Evolutionary conservation across 2,888 invertebrate genomes (phyloP), one percentile per base, ranked within the genome.

Genomic region (Drosophila birchii): DNA sequence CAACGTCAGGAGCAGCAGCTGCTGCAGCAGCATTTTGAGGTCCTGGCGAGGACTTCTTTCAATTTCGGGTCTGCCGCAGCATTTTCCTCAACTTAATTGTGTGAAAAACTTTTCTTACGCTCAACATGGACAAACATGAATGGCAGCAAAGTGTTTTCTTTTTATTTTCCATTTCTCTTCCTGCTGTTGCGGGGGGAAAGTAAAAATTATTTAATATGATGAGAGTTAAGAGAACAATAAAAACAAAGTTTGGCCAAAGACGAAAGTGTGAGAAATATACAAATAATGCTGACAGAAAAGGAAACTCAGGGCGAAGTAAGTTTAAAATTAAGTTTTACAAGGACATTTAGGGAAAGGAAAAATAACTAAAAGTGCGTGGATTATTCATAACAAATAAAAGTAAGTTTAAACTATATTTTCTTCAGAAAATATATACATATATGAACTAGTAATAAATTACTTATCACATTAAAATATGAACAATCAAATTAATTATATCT

Each of bases 141-240:
- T 49, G 64, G 49, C 80, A 67, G 62, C 72, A 71, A 76, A 81
- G 76, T 81, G 86, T 80, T 62, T 68, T 70, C 39, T 23, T 39
- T 32, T 53, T 53, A 36, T 36, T 47, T 47, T 47, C 18, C 11
- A 29, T 12, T 32, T 45, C 44, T 32, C 43, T 23, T 43, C 12
- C 64, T 51, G 32, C 36, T 9, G 44, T 44, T 29, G 1, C 1
- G 29, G 34, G 71, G 41, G 53, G 57, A 51, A 36, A 62, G 62
- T 44, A 56, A 56, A 76, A 76, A 83, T 83, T 78, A 83, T 70
- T 63, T 83, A 76, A 81, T 68, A 73, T 44, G 60, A 49, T 56
- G 56, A 23, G 57, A 67, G 45, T 69, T 67, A 39, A 68, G 69
- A 18, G 47, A 56, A 57, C 34, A 68, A 68, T 57, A 57, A 68